Evolutionary conservation across 2,113 vertebrate genomes (phyloP).

Genomic region (Anoura caudifer): DNA sequence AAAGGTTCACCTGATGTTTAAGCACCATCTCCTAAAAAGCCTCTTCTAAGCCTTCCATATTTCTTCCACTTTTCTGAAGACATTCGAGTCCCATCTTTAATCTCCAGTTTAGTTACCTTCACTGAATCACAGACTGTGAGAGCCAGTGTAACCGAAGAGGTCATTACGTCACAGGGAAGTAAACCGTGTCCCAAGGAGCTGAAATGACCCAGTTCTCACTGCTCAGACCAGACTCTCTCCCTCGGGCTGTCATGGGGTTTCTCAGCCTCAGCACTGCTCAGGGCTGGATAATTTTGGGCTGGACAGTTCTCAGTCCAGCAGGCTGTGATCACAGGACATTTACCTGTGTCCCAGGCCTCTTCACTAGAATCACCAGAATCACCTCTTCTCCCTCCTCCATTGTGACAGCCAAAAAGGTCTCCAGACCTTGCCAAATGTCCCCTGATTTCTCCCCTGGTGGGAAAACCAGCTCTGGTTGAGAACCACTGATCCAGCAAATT

Average conservation of each 20-base stretch:
- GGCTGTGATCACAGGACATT: not conserved
- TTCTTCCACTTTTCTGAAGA: not conserved
- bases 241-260: not conserved
- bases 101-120: not conserved
- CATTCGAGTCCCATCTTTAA: not conserved
- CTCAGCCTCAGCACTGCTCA: fast-evolving
- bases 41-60: not conserved
- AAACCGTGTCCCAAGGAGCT: not conserved
- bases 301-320: not conserved
- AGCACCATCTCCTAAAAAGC: not conserved
- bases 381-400: not conserved
- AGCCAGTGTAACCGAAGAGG: not conserved
- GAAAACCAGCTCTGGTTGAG: not conserved
- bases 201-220: not conserved
- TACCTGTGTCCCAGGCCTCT: not conserved
- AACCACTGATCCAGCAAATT: not conserved
- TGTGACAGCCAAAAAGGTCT: not conserved
- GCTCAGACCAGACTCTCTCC: not conserved
- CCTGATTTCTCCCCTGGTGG: too few species aligned
- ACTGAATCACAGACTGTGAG: not conserved
- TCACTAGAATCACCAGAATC: not conserved
- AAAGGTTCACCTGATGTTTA: not conserved
- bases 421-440: not conserved
- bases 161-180: not conserved
- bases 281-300: too few species aligned